Percentiles rank a stretch among this genome's conserved stretches.
phyloP scores from a whole-genome alignment of 92 coral and sea anemone genomes.

The Porites lobata region DNA sequence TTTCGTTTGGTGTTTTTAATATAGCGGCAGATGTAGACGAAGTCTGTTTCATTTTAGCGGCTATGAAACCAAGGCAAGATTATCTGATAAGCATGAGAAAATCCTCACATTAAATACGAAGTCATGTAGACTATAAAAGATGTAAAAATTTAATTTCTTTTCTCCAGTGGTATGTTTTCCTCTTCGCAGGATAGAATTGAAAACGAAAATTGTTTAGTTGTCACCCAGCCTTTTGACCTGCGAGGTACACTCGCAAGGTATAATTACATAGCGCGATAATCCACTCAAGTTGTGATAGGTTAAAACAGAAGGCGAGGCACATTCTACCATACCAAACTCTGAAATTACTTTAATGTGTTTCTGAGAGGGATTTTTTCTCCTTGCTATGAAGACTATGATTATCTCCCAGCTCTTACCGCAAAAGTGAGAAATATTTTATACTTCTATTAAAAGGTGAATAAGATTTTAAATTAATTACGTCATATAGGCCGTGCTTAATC shows the following conservation, averaged over 20 bases:
- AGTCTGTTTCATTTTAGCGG: background rate
- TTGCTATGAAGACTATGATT: background rate
- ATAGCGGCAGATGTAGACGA: background rate
- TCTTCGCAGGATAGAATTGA: background rate
- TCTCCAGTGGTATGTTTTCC: background rate
- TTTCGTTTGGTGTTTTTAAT: background rate
- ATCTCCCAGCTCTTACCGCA: background rate
- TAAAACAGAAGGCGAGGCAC: constrained; percentile 16
- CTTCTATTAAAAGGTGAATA: background rate
- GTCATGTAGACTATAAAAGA: background rate
- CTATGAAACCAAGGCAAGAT: background rate
- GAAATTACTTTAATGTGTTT: background rate
- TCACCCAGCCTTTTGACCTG: constrained; percentile 27
- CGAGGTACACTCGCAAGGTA: constrained; percentile 14
- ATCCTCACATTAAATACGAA: background rate
- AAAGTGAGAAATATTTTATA: background rate
- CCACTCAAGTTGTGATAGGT: constrained; percentile 9
- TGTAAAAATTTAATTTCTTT: background rate
- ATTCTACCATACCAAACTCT: background rate
- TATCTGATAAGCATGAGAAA: background rate
- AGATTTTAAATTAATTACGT: background rate
- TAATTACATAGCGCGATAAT: constrained; percentile 3
- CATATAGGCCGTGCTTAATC: background rate
- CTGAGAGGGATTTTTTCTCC: background rate
- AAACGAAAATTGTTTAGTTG: background rate